phyloP scores from a whole-genome alignment of 2,113 vertebrate species.

The Morone saxatilis region DNA sequence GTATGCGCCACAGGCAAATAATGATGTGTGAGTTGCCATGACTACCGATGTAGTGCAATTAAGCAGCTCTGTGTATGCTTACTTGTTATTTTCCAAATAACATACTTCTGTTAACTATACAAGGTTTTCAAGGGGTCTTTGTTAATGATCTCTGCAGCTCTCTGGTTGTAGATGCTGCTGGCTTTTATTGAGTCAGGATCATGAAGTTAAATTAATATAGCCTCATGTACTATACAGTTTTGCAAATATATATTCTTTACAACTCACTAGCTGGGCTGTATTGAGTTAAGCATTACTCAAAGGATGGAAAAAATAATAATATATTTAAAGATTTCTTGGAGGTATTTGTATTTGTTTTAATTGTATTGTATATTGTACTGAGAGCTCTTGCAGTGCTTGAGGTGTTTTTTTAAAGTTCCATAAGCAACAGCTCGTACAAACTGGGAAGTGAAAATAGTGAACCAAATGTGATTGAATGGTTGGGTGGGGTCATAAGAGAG shows the following conservation, averaged over 20 bases:
- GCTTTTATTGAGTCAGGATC: conserved; percentile 19
- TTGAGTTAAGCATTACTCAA: not conserved
- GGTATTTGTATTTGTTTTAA: not conserved
- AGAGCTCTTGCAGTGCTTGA: not conserved
- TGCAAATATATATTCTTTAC: not conserved
- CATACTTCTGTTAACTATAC: conserved; percentile 18
- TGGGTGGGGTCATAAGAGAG: not conserved
- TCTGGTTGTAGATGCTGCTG: conserved; percentile 20
- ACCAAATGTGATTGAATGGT: not conserved
- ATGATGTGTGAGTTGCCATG: conserved; percentile 34
- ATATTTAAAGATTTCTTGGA: not conserved
- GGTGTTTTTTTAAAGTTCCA: not conserved
- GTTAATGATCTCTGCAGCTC: conserved; percentile 4
- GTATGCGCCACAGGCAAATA: conserved; percentile 29
- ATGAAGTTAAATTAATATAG: not conserved
- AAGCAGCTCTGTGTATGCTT: conserved; percentile 18
- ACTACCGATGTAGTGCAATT: conserved; percentile 42
- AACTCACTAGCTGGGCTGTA: not conserved
- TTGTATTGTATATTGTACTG: too few species aligned
- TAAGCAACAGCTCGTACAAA: not conserved
- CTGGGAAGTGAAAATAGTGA: not conserved
- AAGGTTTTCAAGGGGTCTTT: conserved; percentile 5
- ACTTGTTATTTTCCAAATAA: conserved; percentile 37
- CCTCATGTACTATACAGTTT: not conserved
- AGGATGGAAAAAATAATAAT: not conserved